Evolutionary conservation across 2,113 vertebrate species (phyloP).

Genomic region (Callocephalon fimbriatum): DNA sequence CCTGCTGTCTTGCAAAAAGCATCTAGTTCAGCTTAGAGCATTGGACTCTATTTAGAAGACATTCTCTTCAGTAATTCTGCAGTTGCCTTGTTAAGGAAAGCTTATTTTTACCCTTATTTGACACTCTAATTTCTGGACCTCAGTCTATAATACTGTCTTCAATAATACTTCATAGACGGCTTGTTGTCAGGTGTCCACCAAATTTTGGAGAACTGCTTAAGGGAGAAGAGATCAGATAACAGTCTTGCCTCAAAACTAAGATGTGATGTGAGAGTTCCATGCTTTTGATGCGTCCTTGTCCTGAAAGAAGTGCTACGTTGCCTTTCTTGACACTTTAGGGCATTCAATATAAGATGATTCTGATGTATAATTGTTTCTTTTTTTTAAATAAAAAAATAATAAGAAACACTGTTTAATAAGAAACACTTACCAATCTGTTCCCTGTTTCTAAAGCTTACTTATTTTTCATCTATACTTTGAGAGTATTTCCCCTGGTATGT

Average conservation of each 20-base stretch:
- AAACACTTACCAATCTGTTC: not conserved
- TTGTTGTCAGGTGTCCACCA: not conserved
- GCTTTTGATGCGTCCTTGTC: not conserved
- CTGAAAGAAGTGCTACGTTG: not conserved
- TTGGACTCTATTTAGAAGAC: not conserved
- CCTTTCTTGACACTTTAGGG: not conserved
- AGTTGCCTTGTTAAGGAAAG: not conserved
- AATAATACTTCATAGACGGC: not conserved
- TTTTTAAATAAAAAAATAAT: not conserved
- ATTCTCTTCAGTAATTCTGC: not conserved
- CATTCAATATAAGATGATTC: not conserved
- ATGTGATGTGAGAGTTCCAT: not conserved
- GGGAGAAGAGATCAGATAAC: not conserved
- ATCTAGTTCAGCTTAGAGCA: not conserved
- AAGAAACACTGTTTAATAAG: not conserved
- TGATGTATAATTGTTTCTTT: not conserved
- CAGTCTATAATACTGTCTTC: not conserved
- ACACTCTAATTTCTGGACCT: not conserved
- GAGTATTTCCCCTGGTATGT: rapidly evolving
- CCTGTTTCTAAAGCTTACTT: not conserved
- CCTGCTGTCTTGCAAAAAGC: not conserved
- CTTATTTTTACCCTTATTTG: not conserved
- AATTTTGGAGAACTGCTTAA: not conserved
- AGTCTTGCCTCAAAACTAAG: not conserved
- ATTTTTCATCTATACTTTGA: not conserved